Base-by-base conservation (phyloP, 2,888 invertebrate species). In the Trichacis sp. region DNA sequence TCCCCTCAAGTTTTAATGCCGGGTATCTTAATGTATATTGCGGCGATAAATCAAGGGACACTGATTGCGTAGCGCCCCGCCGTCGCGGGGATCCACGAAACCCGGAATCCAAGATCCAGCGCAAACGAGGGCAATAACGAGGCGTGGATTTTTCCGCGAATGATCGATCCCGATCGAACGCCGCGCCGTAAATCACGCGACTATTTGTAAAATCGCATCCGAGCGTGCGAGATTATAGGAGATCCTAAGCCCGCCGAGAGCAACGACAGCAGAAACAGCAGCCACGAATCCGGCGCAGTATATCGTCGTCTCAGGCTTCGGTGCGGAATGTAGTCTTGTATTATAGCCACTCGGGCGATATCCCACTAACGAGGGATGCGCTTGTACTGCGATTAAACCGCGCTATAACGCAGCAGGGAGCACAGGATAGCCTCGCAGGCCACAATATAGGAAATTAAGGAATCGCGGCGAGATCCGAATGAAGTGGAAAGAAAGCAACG, bases 21-120 rank as follows among this genome's bases (percentile, higher is more conserved):
- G 81, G n/a, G 81, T 84, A 84, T 84, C 84, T 84, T 84, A 84
- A 84, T 84, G 83, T 84, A 82, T 82, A 84, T 84, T 83, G 82
- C 82, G 74, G 69, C 81, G 77, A 84, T 84, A 84, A 84, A 84
- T 84, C 84, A 84, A 58, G 77, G 77, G 76, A 74, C 82, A 81
- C 84, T 84, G 84, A 84, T 84, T 84, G 82, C 81, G 78, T 79
- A 76, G 73, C 75, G 77, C 78, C 78, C 78, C 60, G 42, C 55
- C 8, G 36, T 55, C 40, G 30, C 55, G 50, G 29, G 51, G 63
- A 57, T 65, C 65, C 14, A 46, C 47, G 50, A 24, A 19, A 43
- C 29, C 40, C 52, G 15, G 30, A 43, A 52, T 62, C 61, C 24
- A n/a, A n/a, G n/a, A n/a, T n/a, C n/a, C n/a, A n/a, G n/a, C n/a